Base-by-base conservation (phyloP, 1,140 invertebrate genomes). In the Anoplolepis gracilipes region DNA sequence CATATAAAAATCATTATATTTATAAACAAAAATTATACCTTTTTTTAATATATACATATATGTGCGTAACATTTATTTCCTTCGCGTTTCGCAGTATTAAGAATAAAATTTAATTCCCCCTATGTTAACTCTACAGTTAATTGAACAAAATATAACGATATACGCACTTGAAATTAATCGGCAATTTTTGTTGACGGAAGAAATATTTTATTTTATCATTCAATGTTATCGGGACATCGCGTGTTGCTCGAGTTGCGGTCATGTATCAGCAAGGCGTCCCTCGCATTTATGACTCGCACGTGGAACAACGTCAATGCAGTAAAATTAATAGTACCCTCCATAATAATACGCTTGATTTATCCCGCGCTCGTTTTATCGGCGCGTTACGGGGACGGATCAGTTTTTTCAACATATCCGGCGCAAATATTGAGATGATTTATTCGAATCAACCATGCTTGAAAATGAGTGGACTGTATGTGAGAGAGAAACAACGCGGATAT, bases 331-430 rank as follows among this genome's bases (percentile, higher is more conserved):
- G 49, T 22, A 13, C 49, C 65, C 49, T 55, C 53, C 49, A 65
- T 78, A 72, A 81, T 81, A 81, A 81, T 53, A 42, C 36, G 65
- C 49, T 81, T 81, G 65, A 81, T 81, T 72, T 81, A 81, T 81
- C 36, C 53, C 19, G 65, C 19, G 25, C 1, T 25, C 33, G 11
- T 81, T 81, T 81, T 57, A 81, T 70, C 19, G 36, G 25, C 33
- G 25, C 22, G 46, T 33, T 55, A 81, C 19, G 11, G 7, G 39
- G 33, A 72, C 7, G 36, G 25, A 81, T 72, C 19, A 13, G 11
- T 81, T 72, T 81, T 46, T 81, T 81, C 55, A 36, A n/a, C 30
- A 3, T 16, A 25, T 53, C 6, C 16, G 42, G 0, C 25, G 11
- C 70, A 81, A 81, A 70, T 81, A 70, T 13, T 57, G 49, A 78